Percentiles rank a stretch among this genome's conserved stretches.
Evolutionary conservation across 1,140 invertebrate genomes (phyloP).

Genomic region (Drosophila bocki): DNA sequence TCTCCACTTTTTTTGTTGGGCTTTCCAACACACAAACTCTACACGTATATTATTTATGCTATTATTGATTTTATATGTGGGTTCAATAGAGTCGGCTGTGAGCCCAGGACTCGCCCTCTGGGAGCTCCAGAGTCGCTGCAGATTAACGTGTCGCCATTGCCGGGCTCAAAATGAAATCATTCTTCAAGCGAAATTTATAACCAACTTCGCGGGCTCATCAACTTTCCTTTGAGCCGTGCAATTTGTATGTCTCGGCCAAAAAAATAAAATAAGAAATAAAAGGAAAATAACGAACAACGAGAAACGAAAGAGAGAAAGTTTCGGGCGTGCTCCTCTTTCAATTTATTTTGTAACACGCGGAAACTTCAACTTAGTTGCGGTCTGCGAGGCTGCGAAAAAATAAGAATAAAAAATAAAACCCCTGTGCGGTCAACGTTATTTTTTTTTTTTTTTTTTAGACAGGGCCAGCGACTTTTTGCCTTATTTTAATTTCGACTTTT

Average conservation of each 20-base stretch:
- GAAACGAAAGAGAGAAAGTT: slow-evolving; percentile 18
- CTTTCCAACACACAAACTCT: slow-evolving; percentile 28
- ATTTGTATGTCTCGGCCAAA: slow-evolving; percentile 54
- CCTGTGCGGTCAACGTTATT: slow-evolving; percentile 55
- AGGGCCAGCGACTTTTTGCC: slow-evolving; percentile 53
- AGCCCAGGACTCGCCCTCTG: slow-evolving; percentile 30
- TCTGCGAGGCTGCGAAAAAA: slow-evolving; percentile 4
- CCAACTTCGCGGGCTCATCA: slow-evolving; percentile 66
- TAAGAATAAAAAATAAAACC: slow-evolving; percentile 26
- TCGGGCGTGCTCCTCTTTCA: slow-evolving; percentile 40
- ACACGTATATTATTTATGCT: slow-evolving; percentile 80
- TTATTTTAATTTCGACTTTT: slow-evolving; percentile 81
- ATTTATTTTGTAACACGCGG: slow-evolving; percentile 55
- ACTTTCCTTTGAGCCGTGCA: slow-evolving; percentile 67
- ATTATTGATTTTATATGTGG: slow-evolving; percentile 77
- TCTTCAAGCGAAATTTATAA: slow-evolving; percentile 66
- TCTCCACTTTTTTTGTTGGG: slow-evolving; percentile 18
- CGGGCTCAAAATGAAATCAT: slow-evolving; percentile 73
- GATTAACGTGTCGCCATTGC: slow-evolving; percentile 57
- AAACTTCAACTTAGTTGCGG: slow-evolving; percentile 58
- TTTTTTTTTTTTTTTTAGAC: slow-evolving; percentile 1
- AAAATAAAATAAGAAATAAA: slow-evolving; percentile 1
- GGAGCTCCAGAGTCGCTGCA: slow-evolving; percentile 24
- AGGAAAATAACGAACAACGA: slow-evolving; percentile 30
- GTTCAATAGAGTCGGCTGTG: slow-evolving; percentile 52